Conservation (phyloP, 92 coral and sea anemone species). For the Zoanthus sansibaricus region DNA sequence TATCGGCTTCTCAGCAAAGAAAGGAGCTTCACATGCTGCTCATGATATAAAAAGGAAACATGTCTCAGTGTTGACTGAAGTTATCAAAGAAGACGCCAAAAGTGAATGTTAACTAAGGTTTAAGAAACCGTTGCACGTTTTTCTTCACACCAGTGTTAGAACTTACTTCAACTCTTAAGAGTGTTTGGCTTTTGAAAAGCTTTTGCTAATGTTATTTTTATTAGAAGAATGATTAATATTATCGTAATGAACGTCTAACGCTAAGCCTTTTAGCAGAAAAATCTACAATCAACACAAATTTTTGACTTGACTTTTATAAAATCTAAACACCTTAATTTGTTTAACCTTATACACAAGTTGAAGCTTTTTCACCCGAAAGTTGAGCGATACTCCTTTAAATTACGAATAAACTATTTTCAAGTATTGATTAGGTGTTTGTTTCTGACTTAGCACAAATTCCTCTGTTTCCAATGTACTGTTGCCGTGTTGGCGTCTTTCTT, state of each 20-base stretch:
- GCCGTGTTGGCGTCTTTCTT: neutral
- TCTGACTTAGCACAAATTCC: neutral
- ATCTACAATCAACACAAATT: no score
- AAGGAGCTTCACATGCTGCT: neutral
- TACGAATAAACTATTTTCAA: neutral
- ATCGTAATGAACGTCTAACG: no score
- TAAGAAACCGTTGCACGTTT: no score
- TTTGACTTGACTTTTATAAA: no score
- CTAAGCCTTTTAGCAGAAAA: no score
- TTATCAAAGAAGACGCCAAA: neutral
- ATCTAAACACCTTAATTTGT: neutral
- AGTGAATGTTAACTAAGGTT: neutral
- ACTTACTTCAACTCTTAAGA: no score
- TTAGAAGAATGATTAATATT: no score
- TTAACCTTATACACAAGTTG: neutral
- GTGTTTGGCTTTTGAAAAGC: no score
- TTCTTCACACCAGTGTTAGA: no score
- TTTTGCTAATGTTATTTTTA: no score
- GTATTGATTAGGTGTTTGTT: neutral
- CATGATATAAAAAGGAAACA: neutral
- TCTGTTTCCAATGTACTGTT: neutral
- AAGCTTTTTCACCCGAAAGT: neutral
- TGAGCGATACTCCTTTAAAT: neutral
- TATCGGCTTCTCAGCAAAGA: neutral
- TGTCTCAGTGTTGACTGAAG: neutral